Evolutionary conservation across 2,888 invertebrate species (phyloP).

Genomic region (Ophion ellenae): DNA sequence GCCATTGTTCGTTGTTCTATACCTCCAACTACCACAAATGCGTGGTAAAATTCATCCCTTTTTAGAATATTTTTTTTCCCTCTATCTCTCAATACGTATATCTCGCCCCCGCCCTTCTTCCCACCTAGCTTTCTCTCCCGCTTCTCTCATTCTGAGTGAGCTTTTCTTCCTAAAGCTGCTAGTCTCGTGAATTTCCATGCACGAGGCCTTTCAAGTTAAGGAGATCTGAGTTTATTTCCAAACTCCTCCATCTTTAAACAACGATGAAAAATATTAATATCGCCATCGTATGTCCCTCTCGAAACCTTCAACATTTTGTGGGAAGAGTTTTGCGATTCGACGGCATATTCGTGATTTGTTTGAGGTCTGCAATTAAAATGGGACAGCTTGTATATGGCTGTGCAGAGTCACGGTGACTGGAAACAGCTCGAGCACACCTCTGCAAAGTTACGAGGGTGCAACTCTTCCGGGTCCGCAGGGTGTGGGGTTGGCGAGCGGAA

Average conservation of each 20-base stretch:
- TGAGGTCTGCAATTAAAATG: background rate
- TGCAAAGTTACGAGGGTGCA: slow-evolving; percentile 51
- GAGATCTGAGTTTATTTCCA: background rate
- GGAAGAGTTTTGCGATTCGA: background rate
- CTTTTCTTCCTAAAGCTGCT: slow-evolving; percentile 49
- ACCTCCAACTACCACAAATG: slow-evolving; percentile 49
- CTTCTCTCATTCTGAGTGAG: slow-evolving; percentile 59
- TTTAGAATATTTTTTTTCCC: slow-evolving; percentile 9
- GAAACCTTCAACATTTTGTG: background rate
- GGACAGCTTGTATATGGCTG: slow-evolving; percentile 1
- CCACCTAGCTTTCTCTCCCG: slow-evolving; percentile 58
- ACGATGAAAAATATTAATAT: background rate
- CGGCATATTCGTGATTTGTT: background rate
- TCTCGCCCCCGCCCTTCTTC: slow-evolving; percentile 53
- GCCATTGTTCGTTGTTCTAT: slow-evolving; percentile 59
- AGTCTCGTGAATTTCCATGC: background rate
- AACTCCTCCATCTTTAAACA: background rate
- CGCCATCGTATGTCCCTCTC: background rate
- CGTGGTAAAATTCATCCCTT: slow-evolving; percentile 39
- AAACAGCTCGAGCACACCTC: slow-evolving; percentile 23
- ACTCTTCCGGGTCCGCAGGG: slow-evolving; percentile 22
- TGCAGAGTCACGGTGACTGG: slow-evolving; percentile 2
- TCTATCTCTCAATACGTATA: background rate
- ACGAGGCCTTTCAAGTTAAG: background rate
- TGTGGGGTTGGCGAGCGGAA: background rate